Base-by-base conservation (phyloP, 2,113 vertebrate genomes). In the Engraulis encrasicolus region DNA sequence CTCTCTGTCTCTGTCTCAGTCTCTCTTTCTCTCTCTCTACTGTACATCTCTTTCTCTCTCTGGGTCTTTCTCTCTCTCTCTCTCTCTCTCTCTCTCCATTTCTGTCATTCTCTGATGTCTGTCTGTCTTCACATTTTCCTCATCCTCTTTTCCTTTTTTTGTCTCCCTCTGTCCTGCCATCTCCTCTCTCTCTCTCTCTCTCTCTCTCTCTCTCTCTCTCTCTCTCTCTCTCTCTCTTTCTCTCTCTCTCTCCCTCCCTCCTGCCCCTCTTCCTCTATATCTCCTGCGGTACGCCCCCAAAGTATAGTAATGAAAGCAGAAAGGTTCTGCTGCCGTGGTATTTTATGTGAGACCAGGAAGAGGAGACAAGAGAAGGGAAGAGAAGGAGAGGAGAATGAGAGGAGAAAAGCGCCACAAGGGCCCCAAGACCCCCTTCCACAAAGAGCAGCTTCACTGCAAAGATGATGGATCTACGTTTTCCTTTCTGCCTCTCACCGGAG, bases 391-490 rank as follows among this genome's bases (percentile, higher is more conserved):
- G n/a, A n/a, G n/a, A n/a, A n/a, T n/a, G n/a, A n/a, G n/a, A n/a
- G n/a, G n/a, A n/a, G n/a, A n/a, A 61, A 12, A 61, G 20, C 54
- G 54, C 54, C 2, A 66, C 14, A 23, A 66, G 58, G 58, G 40
- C 40, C 58, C 58, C 58, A 27, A 66, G 58, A 66, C 58, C 58
- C 27, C 58, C n/a, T n/a, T 31, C 58, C 27, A 27, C 58, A 66
- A 66, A 66, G 40, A 66, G 71, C 71, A 79, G 19, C 79, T 49
- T 31, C 52, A 61, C 77, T 61, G 84, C 58, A 82, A 81, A 84
- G 81, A 80, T 82, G 85, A 84, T 61, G 83, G 83, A 86, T 86
- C 87, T 84, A 49, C 45, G 50, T 48, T 80, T 81, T 49, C 82
- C 27, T 80, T 80, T 61, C 23, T 54, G 54, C 78, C 79, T 81